Evolutionary conservation across 64 coral and sea anemone genomes (phyloP).

Genomic region (Montipora sp.): DNA sequence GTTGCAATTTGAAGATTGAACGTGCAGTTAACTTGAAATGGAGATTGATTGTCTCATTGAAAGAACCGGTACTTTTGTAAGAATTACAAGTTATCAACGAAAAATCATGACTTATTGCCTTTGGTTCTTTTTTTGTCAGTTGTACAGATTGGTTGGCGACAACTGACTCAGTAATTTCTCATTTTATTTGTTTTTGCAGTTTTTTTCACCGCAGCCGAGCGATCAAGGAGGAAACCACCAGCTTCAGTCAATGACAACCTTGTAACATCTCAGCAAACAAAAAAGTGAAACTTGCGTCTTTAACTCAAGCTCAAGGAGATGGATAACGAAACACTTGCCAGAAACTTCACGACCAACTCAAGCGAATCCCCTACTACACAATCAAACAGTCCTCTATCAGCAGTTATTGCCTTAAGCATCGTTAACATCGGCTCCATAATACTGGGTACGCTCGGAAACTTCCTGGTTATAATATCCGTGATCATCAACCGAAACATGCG

Average conservation of each 20-base stretch:
- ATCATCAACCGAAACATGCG: slow-evolving; percentile 83
- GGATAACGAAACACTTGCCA: background rate
- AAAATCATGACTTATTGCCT: background rate
- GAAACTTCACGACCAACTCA: background rate
- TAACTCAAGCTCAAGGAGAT: background rate
- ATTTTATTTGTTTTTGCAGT: background rate
- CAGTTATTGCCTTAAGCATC: slow-evolving; percentile 45
- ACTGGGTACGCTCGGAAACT: slow-evolving; percentile 73
- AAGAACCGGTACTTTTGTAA: background rate
- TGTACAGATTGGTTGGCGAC: background rate
- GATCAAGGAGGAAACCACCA: background rate
- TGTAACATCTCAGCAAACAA: background rate
- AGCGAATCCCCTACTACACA: background rate
- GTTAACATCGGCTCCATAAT: slow-evolving; percentile 63
- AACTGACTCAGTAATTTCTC: background rate
- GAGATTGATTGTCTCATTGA: background rate
- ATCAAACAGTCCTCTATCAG: slow-evolving; percentile 3
- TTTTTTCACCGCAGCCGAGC: background rate
- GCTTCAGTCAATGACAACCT: background rate
- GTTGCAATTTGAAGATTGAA: background rate
- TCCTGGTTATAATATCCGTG: slow-evolving; percentile 70
- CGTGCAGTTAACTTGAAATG: background rate
- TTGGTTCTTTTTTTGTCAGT: background rate
- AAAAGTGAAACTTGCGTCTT: background rate
- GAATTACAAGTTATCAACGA: background rate